A percentile compares a stretch with the other conserved stretches of the same genome.
These are phyloP conservation scores for Mechanitis messenoides DNA, from an alignment of 2,888 invertebrate species.

Conservation along the genomic window DNA sequence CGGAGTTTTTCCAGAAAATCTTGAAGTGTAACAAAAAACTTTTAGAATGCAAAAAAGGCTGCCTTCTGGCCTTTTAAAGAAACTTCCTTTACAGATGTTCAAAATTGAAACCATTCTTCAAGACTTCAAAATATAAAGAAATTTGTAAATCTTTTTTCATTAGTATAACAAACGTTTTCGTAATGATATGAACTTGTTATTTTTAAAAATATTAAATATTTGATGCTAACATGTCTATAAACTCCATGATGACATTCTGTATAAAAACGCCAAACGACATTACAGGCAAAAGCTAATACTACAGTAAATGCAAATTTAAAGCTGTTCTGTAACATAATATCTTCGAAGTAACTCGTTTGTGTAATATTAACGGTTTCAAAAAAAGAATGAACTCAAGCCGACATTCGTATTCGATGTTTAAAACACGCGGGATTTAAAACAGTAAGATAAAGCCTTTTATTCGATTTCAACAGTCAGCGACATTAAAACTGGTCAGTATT, in stretches of 20 bases:
- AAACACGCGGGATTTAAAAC: slow-evolving; percentile 24
- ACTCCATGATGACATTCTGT: too few species aligned
- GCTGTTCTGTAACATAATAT: background rate
- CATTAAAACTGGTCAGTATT: slow-evolving; percentile 4
- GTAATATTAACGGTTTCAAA: background rate
- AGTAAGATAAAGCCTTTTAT: slow-evolving; percentile 25
- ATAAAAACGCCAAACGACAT: background rate
- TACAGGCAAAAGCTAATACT: background rate
- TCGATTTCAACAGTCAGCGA: slow-evolving; percentile 22
- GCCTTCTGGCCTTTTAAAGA: slow-evolving; percentile 20
- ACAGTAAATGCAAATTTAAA: background rate
- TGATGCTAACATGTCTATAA: too few species aligned
- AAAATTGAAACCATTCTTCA: background rate
- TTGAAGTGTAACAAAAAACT: slow-evolving; percentile 24
- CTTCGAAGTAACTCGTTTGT: slow-evolving; percentile 1
- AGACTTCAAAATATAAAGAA: slow-evolving; percentile 1
- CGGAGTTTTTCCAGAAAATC: slow-evolving; percentile 17
- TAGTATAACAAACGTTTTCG: too few species aligned
- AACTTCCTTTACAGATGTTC: slow-evolving; percentile 18
- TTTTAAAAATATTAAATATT: too few species aligned
- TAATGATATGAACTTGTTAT: too few species aligned
- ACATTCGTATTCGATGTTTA: slow-evolving; percentile 25
- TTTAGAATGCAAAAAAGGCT: slow-evolving; percentile 24
- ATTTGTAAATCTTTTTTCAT: background rate
- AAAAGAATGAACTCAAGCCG: slow-evolving; percentile 5